Evolutionary conservation across 2,888 invertebrate species (phyloP), one percentile per base, ranked within the genome.

Genomic region (Gisinianus flammeolus): DNA sequence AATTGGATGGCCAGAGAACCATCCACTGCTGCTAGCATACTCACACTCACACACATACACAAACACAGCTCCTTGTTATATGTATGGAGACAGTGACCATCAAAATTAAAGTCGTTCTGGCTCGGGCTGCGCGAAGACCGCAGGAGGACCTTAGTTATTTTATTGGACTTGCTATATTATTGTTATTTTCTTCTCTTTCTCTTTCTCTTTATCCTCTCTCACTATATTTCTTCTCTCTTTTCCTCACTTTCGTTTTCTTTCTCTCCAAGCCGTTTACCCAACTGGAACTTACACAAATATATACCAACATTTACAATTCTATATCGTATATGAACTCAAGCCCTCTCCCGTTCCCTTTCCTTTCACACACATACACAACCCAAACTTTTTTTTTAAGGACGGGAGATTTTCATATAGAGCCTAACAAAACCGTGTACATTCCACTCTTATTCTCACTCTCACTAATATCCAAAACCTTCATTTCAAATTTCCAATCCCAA

Each of bases 61-160:
- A 22, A 19, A 5, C 33, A 22, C 35, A 69, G 35, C 54, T 28
- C 35, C 31, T 33, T 69, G 58, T 58, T 64, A 64, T 68, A 66
- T 72, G 62, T 31, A 19, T 52, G 64, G 73, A 74, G 73, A 74
- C 73, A 74, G 73, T 74, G 72, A 64, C 77, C 77, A 77, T 77
- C 77, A 77, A 72, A 77, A 77, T 77, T 77, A 77, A 77, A 77
- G 71, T 70, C 72, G 77, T 72, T 77, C 71, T 33, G 58, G 70
- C 62, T 76, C 6, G n/a, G 12, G 26, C 58, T 58, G 22, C 5
- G 73, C 64, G 73, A 31, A 44, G 24, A 74, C 73, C 64, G 44
- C 69, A 58, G 69, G 69, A 76, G 68, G 62, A 76, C 76, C 76
- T 76, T 76, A 58, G 76, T 76, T 76, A 76, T 76, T 76, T 76